Percentiles rank a stretch among this genome's conserved stretches.
phyloP scores from a whole-genome alignment of 37 sponge, comb jelly and placozoan genomes.

The Cladorhizidae sp. region DNA sequence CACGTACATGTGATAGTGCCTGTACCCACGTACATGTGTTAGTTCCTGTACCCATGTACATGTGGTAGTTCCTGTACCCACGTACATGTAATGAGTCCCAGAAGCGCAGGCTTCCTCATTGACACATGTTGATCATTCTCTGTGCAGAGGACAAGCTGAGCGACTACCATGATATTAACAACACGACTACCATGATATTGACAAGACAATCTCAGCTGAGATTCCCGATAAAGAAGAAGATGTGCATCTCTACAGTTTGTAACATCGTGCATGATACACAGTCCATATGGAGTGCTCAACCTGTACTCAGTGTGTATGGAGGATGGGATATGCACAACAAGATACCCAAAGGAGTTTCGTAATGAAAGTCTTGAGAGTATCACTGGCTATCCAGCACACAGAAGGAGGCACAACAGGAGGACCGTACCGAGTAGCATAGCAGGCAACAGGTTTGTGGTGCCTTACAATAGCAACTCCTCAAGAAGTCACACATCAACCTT shows the following conservation, averaged over 20 bases:
- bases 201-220: slow-evolving; percentile 2
- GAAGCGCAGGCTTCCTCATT: slow-evolving; percentile 13
- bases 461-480: neutral
- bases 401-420: neutral
- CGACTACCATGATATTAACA: too few species aligned
- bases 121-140: slow-evolving; percentile 5
- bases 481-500: slow-evolving; percentile 2
- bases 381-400: neutral
- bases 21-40: too few species aligned
- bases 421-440: neutral
- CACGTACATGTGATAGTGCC: too few species aligned
- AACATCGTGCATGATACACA: neutral
- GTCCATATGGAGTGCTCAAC: neutral
- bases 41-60: too few species aligned
- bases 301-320: neutral
- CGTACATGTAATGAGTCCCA: too few species aligned
- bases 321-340: neutral
- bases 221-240: neutral
- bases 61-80: too few species aligned
- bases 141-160: slow-evolving; percentile 1
- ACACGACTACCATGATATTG: neutral
- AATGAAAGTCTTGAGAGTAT: neutral
- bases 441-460: slow-evolving; percentile 5
- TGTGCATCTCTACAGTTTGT: neutral
- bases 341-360: too few species aligned